Base-by-base conservation (phyloP, 2,888 invertebrate species). In the Deilephila porcellus region DNA sequence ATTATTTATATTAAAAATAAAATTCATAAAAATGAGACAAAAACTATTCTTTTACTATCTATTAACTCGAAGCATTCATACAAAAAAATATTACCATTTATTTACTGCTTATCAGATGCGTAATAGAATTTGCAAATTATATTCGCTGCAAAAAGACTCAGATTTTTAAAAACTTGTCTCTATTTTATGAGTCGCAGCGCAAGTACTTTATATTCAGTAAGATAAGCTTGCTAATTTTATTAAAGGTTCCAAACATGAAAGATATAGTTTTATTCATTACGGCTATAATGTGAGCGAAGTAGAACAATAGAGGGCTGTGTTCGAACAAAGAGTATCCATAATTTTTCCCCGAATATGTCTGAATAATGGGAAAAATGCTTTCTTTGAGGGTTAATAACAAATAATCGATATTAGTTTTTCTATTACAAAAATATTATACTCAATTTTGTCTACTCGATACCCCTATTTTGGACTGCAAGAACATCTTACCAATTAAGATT, bases 191-290 rank as follows among this genome's bases (percentile, higher is more conserved):
- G 67, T 25, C 52, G 25, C 52, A 17, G 25, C 67, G 25, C 45
- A 45, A 67, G 52, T 52, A 67, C 52, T 67, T 67, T 67, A 67
- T 67, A 67, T 67, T 67, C 67, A 67, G 52, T 67, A 52, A 52
- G 67, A 67, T 67, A 67, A 67, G 67, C 45, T 67, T 67, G 67
- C 67, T 67, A 67, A 52, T 67, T 67, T 67, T 67, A 67, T 67
- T 67, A 67, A 67, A 25, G 67, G 45, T 67, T 67, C 52, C 45
- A 67, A 67, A 67, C 67, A 67, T 67, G 67, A 52, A 67, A 67
- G 67, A 67, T 67, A 25, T 67, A 52, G 67, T 45, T 17, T 67
- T 67, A 67, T 67, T 67, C 67, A 67, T 67, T 67, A 67, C 67
- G 45, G 67, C 67, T 52, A 67, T 67, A 67, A 67, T 25, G 67